phyloP scores from a whole-genome alignment of 2,888 invertebrate genomes.

The Graphium colonna region DNA sequence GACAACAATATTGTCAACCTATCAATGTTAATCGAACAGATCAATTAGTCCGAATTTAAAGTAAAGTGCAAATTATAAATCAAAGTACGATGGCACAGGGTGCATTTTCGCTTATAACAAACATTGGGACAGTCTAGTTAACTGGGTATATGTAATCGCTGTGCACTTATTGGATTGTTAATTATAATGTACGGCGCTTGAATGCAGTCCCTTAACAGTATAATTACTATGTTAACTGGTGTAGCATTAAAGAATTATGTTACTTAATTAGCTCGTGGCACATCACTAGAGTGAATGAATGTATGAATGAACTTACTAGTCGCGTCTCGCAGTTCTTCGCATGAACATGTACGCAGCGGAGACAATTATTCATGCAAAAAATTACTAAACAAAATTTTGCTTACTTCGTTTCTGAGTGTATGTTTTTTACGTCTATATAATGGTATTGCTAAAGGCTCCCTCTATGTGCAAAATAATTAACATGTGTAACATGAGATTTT shows the following conservation, averaged over 20 bases:
- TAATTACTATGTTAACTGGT: slow-evolving; percentile 28
- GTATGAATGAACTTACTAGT: slow-evolving; percentile 25
- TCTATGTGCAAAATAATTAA: too few species aligned
- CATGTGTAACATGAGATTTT: too few species aligned
- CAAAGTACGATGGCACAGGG: background rate
- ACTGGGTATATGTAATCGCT: slow-evolving; percentile 24
- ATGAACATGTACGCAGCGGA: too few species aligned
- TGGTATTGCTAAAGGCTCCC: too few species aligned
- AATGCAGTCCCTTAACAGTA: slow-evolving; percentile 27
- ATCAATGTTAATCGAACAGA: background rate
- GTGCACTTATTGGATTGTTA: slow-evolving; percentile 28
- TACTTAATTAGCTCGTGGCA: slow-evolving; percentile 25
- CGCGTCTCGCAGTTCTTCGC: background rate
- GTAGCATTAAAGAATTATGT: slow-evolving; percentile 27
- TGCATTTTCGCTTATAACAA: slow-evolving; percentile 9
- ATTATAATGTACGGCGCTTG: slow-evolving; percentile 26
- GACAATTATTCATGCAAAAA: too few species aligned
- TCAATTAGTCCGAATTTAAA: background rate
- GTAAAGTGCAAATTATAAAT: slow-evolving; percentile 2
- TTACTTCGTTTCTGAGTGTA: too few species aligned
- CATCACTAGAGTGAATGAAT: slow-evolving; percentile 32
- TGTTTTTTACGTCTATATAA: too few species aligned
- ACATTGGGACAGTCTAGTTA: background rate
- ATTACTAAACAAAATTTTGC: too few species aligned
- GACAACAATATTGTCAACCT: background rate